Conservation (phyloP, 2,888 invertebrate species). For the Leucophora obtusa region DNA sequence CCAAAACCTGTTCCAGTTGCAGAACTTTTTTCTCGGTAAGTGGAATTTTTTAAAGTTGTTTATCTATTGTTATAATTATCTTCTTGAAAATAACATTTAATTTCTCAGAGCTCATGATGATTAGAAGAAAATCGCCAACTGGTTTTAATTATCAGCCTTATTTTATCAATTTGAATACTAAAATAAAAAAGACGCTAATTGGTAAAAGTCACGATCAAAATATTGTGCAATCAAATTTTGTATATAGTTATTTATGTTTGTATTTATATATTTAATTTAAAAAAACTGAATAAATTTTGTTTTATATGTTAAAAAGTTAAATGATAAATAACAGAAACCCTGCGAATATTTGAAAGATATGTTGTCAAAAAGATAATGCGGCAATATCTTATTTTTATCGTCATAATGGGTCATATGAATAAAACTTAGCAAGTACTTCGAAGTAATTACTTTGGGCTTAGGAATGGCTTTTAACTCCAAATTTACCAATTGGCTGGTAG, state of each 20-base stretch:
- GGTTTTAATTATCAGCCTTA: not conserved
- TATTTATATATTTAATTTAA: not conserved
- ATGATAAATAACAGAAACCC: not conserved
- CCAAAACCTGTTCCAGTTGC: constrained; percentile 72
- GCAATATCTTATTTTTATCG: too few relatives aligned
- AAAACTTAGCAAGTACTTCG: too few relatives aligned
- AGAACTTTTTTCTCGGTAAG: constrained; percentile 71
- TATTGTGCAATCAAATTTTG: constrained; percentile 9
- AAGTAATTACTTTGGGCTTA: too few relatives aligned
- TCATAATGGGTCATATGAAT: too few relatives aligned
- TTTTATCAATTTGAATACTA: not conserved
- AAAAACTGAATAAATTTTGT: constrained; percentile 1
- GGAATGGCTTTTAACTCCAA: too few relatives aligned
- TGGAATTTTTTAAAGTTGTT: not conserved
- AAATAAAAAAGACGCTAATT: not conserved
- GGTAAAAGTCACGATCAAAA: not conserved
- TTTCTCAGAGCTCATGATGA: constrained; percentile 32
- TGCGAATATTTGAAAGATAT: too few relatives aligned
- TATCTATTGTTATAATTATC: not conserved
- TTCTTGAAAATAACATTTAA: not conserved
- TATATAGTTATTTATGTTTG: not conserved
- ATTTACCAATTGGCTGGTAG: too few relatives aligned
- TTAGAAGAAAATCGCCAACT: constrained; percentile 3
- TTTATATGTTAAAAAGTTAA: not conserved
- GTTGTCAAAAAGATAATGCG: not conserved